Evolutionary conservation across 2,888 invertebrate genomes (phyloP).

Genomic region (Pteria penguin): DNA sequence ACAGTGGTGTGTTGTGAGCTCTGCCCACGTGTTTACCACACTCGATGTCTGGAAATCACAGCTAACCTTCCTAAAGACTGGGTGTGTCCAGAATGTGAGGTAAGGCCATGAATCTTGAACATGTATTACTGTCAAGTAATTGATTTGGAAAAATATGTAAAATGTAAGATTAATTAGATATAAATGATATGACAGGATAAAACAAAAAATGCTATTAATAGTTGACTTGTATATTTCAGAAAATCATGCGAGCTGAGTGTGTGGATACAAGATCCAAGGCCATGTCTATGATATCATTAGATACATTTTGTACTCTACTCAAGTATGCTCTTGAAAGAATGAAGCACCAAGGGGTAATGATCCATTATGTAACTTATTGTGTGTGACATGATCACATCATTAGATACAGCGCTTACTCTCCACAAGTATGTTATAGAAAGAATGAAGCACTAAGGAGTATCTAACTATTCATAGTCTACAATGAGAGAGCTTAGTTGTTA

Average conservation of each 20-base stretch:
- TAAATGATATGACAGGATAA: too few species aligned
- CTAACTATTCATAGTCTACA: too few species aligned
- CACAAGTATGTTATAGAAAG: too few species aligned
- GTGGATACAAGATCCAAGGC: conserved; percentile 82
- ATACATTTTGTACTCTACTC: conserved; percentile 89
- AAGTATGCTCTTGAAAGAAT: conserved; percentile 90
- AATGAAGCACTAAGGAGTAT: too few species aligned
- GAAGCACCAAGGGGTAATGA: conserved; percentile 89
- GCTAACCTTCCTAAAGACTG: conserved; percentile 83
- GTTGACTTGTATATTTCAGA: conserved; percentile 65
- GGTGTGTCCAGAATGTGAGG: conserved; percentile 93
- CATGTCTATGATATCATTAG: conserved; percentile 87
- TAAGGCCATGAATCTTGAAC: conserved; percentile 42
- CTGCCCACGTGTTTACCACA: conserved; percentile 92
- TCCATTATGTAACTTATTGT: not conserved
- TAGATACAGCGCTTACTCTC: too few species aligned
- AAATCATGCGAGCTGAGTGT: conserved; percentile 77
- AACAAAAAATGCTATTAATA: too few species aligned
- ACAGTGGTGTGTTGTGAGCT: conserved; percentile 84
- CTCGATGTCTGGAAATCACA: conserved; percentile 84
- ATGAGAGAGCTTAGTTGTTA: too few species aligned
- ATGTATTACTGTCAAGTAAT: too few species aligned
- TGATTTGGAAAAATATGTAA: too few species aligned
- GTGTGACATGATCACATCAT: not conserved
- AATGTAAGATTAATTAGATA: too few species aligned